A percentile compares a stretch with the other conserved stretches of the same genome.
Evolutionary conservation across 2,113 vertebrate species (phyloP).

Genomic region (Bombycilla garrulus): DNA sequence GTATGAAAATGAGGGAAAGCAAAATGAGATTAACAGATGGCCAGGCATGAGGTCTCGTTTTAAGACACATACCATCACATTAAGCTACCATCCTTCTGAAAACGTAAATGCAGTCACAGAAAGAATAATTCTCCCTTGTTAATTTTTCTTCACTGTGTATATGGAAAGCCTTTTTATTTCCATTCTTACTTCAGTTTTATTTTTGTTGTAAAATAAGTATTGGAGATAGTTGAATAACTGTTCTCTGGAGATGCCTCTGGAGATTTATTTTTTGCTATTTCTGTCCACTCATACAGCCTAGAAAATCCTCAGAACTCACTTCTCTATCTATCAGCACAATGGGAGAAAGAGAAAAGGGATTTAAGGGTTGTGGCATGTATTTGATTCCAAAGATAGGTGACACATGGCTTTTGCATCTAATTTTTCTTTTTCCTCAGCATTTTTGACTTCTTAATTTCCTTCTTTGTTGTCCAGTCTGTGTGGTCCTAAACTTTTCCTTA

Average conservation of each 20-base stretch:
- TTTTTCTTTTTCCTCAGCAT: neutral
- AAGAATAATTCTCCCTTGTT: neutral
- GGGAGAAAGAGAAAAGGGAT: neutral
- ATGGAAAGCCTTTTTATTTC: neutral
- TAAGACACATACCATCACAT: neutral
- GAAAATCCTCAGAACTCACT: neutral
- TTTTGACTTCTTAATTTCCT: neutral
- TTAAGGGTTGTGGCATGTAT: neutral
- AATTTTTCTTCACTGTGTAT: neutral
- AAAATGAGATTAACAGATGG: slow-evolving; percentile 27
- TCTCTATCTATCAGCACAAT: neutral
- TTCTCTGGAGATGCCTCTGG: neutral
- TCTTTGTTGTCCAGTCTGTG: neutral
- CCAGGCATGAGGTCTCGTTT: neutral
- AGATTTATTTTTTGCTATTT: neutral
- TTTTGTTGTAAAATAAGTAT: neutral
- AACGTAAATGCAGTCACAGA: neutral
- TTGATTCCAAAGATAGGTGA: neutral
- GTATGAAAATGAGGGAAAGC: neutral
- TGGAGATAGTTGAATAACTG: neutral
- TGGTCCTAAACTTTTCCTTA: neutral
- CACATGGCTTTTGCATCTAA: neutral
- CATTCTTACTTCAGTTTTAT: neutral
- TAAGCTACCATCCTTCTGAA: neutral
- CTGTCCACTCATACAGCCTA: neutral